These are phyloP conservation scores for Trimorus sp. DNA, from an alignment of 2,888 invertebrate genomes.

Conservation along the genomic window DNA sequence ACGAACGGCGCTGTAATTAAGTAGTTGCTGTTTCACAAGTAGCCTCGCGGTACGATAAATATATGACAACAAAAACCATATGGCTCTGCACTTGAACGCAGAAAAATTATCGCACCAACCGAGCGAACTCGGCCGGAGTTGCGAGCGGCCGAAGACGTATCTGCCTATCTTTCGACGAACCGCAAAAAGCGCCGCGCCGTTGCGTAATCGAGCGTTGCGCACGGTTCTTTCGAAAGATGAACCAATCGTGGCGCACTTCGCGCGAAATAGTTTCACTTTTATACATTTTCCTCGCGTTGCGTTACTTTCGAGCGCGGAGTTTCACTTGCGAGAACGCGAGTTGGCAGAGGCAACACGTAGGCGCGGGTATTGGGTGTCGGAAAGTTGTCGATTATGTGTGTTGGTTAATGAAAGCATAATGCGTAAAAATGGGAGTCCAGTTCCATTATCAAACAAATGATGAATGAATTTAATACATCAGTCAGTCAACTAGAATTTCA, in stretches of 20 bases:
- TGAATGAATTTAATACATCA: too few species aligned
- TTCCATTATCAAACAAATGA: too few species aligned
- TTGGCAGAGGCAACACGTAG: too few species aligned
- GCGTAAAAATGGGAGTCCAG: too few species aligned
- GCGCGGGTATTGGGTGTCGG: too few species aligned
- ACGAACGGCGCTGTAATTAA: constrained; percentile 70
- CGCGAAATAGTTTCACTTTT: constrained; percentile 48
- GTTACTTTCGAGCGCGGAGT: constrained; percentile 19
- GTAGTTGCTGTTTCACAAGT: constrained; percentile 67
- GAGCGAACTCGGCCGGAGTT: constrained; percentile 42
- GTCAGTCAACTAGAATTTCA: too few species aligned
- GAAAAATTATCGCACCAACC: constrained; percentile 53
- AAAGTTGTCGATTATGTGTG: too few species aligned
- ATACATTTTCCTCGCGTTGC: constrained; percentile 40
- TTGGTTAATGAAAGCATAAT: too few species aligned
- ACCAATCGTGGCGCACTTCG: constrained; percentile 39
- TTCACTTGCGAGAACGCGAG: constrained; percentile 10
- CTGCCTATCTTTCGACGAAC: constrained; percentile 41
- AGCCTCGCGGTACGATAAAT: constrained; percentile 64
- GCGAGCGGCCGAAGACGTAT: constrained; percentile 15
- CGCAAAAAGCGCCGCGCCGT: constrained; percentile 34
- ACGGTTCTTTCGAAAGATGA: constrained; percentile 37
- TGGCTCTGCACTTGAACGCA: constrained; percentile 56
- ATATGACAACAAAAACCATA: constrained; percentile 65
- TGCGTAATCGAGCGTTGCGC: constrained; percentile 45